These are phyloP conservation scores for Stenolophus ochropezus DNA, from an alignment of 2,888 invertebrate species.

Conservation along the genomic window DNA sequence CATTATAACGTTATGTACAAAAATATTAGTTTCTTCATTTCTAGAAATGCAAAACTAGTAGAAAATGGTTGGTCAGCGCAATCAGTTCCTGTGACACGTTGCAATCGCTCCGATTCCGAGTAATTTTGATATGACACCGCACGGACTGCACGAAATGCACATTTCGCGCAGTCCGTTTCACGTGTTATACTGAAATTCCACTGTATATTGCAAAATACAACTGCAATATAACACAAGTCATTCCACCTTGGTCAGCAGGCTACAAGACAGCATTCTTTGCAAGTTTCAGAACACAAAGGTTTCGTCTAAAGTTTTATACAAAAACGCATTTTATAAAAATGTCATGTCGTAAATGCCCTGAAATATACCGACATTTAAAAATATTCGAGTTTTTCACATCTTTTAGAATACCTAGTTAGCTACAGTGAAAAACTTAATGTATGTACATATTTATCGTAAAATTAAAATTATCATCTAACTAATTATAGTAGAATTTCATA, in stretches of 20 bases:
- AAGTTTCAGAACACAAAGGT: conserved; percentile 52
- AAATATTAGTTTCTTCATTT: conserved; percentile 13
- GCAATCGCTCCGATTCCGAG: not conserved
- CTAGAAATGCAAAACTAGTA: conserved; percentile 12
- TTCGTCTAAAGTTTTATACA: conserved; percentile 53
- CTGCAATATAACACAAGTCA: conserved; percentile 44
- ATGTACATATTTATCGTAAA: conserved; percentile 54
- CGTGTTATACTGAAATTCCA: conserved; percentile 52
- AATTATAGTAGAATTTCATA: conserved; percentile 42
- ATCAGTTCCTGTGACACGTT: not conserved
- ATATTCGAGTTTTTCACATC: conserved; percentile 54
- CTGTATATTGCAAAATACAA: conserved; percentile 50
- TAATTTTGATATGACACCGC: conserved; percentile 46
- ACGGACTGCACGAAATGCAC: conserved; percentile 12
- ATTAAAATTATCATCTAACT: conserved; percentile 54
- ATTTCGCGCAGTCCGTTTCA: conserved; percentile 1
- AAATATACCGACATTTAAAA: conserved; percentile 57
- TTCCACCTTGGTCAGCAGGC: conserved; percentile 38
- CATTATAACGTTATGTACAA: conserved; percentile 45
- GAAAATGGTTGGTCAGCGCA: conserved; percentile 32
- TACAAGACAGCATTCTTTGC: conserved; percentile 55
- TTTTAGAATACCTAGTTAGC: conserved; percentile 50
- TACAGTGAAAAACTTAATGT: conserved; percentile 53
- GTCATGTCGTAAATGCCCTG: conserved; percentile 57
- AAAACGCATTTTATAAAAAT: conserved; percentile 57